Evolutionary conservation across 2,113 vertebrate genomes (phyloP).

Genomic region (Todiramphus saurophagus): DNA sequence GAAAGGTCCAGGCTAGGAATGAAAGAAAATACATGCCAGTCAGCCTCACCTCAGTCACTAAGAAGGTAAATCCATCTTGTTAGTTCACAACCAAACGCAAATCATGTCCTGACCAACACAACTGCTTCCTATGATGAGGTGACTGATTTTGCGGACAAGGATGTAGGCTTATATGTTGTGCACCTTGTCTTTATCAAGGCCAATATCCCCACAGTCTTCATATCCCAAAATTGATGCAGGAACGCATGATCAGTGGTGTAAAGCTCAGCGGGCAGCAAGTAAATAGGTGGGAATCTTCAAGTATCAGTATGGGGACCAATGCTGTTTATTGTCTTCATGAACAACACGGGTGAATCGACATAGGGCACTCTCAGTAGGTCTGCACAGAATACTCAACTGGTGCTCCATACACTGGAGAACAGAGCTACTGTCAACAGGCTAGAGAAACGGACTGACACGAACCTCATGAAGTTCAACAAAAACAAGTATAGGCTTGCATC

Average conservation of each 20-base stretch:
- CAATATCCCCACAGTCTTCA: neutral
- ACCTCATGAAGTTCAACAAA: neutral
- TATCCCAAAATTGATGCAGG: neutral
- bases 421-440: neutral
- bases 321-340: neutral
- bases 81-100: neutral
- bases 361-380: neutral
- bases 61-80: no score
- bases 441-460: neutral
- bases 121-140: fast-evolving
- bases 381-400: neutral
- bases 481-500: neutral
- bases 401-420: fast-evolving
- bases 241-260: neutral
- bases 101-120: neutral
- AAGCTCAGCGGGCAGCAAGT: neutral
- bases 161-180: fast-evolving
- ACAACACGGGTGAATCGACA: neutral
- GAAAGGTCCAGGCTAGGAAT: neutral
- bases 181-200: neutral
- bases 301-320: fast-evolving
- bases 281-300: neutral
- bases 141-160: neutral
- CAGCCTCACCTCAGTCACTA: neutral
- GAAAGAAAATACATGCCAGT: neutral